Base-by-base conservation (phyloP, 2,888 invertebrate genomes). In the Pogonocherus hispidulus region DNA sequence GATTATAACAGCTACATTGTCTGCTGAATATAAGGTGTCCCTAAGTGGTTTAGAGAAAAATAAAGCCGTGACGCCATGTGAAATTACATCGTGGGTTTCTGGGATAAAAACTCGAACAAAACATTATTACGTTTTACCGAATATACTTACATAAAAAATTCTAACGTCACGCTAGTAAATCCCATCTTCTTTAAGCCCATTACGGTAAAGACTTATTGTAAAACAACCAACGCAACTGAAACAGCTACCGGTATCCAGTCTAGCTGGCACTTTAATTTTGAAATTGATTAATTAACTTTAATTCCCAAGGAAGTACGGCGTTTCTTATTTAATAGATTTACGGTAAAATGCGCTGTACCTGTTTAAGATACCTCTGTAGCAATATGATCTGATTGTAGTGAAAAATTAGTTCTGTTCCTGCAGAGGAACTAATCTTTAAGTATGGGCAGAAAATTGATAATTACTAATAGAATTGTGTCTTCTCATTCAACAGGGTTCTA, bases 71-170 rank as follows among this genome's bases (percentile, higher is more conserved):
- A 59, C 19, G 14, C 16, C 23, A 32, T 46, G 59, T 59, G 22
- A 59, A 59, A 59, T 59, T 59, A 59, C 32, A 59, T 32, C 18
- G 59, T 19, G 47, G 47, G 27, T 62, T 62, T 62, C 19, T 49
- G 9, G n/a, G 9, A 37, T 32, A 51, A 49, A 44, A 62, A 62
- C 62, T 14, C 6, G n/a, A 20, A 23, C 37, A 62, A 62, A 49
- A 62, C 62, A 35, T 62, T 62, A 62, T 62, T 62, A 62, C 62
- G 51, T 62, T 62, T 59, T 49, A 62, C 35, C 62, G 49, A 62
- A 60, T 51, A 46, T 51, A 37, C 22, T 37, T 27, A 35, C 35
- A 49, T 14, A 62, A 35, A 35, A n/a, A 49, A 37, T 14, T 16
- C 35, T 51, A 49, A 37, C 22, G 62, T 62, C 62, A 62, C 35